Conservation (phyloP, 2,797 vertebrate species). For the Hylomyscus alleni region DNA sequence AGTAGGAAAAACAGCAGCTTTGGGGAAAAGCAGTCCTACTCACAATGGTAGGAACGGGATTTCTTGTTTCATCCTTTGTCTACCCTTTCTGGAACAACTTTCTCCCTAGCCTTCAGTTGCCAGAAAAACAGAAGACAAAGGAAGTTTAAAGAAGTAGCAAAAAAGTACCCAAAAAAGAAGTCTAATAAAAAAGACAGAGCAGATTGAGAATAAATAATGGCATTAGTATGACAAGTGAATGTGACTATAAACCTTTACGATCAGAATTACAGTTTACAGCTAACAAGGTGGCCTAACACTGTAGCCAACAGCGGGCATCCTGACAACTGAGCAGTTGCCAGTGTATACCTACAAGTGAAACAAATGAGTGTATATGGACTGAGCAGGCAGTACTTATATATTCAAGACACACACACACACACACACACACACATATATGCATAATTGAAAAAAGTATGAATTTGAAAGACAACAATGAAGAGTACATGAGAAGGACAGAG, state of each 20-base stretch:
- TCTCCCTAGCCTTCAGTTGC: neutral
- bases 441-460: neutral
- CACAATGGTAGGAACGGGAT: constrained; percentile 12
- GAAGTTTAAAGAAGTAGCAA: constrained; percentile 14
- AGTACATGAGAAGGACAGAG: neutral
- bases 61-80: neutral
- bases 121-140: constrained; percentile 12
- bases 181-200: neutral
- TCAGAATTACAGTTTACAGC: constrained; percentile 1
- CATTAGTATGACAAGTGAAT: neutral
- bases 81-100: neutral
- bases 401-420: neutral
- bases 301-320: neutral
- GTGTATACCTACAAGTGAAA: too few relatives aligned
- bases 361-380: neutral
- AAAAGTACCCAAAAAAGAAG: neutral
- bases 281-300: neutral
- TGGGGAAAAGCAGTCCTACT: neutral
- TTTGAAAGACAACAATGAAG: neutral
- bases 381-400: neutral
- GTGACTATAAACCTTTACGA: neutral
- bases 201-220: neutral
- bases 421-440: too few relatives aligned
- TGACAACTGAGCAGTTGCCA: neutral
- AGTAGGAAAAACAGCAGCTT: neutral